These are phyloP conservation scores for Metallyticus violacea DNA, from an alignment of 2,888 invertebrate genomes.

Conservation along the genomic window DNA sequence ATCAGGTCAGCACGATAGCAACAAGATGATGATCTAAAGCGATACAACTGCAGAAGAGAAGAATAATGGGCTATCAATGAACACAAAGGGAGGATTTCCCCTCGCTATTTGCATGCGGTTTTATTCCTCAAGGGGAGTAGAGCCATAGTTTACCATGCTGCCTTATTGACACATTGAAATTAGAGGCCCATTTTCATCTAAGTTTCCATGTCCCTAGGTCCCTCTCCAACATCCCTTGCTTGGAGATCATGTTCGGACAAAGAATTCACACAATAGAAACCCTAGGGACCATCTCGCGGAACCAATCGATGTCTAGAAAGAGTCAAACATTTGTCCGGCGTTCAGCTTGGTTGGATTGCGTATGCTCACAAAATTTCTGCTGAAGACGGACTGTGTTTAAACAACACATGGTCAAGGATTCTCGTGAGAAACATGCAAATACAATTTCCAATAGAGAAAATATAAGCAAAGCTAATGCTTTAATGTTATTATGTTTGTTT, in stretches of 20 bases:
- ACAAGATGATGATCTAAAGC: neutral
- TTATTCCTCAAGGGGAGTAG: neutral
- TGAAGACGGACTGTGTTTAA: neutral
- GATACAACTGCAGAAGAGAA: too few species aligned
- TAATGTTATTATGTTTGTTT: too few species aligned
- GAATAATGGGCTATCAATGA: neutral
- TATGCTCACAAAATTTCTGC: too few species aligned
- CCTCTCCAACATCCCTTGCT: neutral
- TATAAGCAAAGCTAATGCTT: neutral
- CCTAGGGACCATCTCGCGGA: neutral
- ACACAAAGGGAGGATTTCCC: neutral
- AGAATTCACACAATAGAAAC: neutral
- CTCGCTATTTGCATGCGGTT: neutral
- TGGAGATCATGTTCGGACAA: neutral
- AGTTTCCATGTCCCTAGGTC: neutral
- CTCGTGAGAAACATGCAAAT: neutral
- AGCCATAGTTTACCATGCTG: neutral
- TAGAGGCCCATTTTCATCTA: conserved; percentile 4
- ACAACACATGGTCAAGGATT: neutral
- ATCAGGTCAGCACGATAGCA: neutral
- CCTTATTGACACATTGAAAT: conserved; percentile 17
- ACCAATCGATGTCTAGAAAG: neutral
- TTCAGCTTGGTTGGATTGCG: neutral
- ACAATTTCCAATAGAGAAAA: neutral
- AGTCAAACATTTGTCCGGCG: neutral